Conservation (phyloP, 2,888 invertebrate species). For the Dynastes tityus region DNA sequence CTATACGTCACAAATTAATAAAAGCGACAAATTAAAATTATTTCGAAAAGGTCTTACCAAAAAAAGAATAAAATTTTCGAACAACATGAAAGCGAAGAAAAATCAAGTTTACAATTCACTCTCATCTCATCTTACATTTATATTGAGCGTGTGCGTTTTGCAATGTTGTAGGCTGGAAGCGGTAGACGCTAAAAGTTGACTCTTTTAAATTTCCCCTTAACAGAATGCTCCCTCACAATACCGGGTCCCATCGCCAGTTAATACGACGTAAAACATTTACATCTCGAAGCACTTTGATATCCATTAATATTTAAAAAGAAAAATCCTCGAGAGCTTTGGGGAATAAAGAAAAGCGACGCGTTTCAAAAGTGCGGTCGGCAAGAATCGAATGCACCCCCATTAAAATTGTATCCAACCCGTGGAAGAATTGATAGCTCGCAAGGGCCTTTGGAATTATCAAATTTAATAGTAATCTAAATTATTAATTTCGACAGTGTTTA, state of each 20-base stretch:
- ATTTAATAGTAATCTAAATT: too few relatives aligned
- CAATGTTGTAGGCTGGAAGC: background rate
- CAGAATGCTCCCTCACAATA: background rate
- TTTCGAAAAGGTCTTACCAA: too few relatives aligned
- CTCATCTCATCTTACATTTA: background rate
- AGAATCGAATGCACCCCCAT: background rate
- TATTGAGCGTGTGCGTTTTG: background rate
- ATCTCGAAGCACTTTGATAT: slow-evolving; percentile 19
- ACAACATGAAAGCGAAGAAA: too few relatives aligned
- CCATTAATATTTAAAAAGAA: slow-evolving; percentile 29
- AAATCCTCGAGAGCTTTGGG: background rate
- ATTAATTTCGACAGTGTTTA: too few relatives aligned
- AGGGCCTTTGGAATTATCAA: too few relatives aligned
- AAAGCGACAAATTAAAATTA: too few relatives aligned
- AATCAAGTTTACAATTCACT: too few relatives aligned
- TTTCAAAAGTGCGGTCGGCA: background rate
- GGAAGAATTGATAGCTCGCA: too few relatives aligned
- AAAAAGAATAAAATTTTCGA: too few relatives aligned
- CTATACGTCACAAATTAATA: too few relatives aligned
- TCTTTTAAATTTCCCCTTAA: slow-evolving; percentile 1
- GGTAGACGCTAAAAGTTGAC: background rate
- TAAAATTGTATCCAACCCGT: background rate
- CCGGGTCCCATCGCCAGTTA: slow-evolving; percentile 8
- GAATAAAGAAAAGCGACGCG: slow-evolving; percentile 6
- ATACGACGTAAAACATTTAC: slow-evolving; percentile 33